Evolutionary conservation across 1,140 invertebrate genomes (phyloP).

Genomic region (Diabrotica undecimpunctata): DNA sequence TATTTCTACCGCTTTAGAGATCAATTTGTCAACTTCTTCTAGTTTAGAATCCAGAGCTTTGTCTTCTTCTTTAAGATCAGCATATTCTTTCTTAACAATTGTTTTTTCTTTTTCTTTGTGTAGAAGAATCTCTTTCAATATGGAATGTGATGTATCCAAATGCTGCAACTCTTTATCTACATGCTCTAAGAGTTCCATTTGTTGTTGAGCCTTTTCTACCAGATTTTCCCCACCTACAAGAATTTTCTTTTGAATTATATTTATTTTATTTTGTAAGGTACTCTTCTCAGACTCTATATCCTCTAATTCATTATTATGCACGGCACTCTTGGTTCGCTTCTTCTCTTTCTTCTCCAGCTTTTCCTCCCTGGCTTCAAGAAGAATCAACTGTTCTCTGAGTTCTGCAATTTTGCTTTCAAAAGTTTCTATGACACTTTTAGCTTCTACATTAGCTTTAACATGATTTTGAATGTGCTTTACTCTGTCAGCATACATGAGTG

Average conservation of each 20-base stretch:
- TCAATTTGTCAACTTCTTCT: constrained; percentile 76
- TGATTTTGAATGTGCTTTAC: constrained; percentile 32
- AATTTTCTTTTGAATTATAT: constrained; percentile 91
- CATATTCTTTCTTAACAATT: constrained; percentile 93
- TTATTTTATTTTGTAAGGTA: constrained; percentile 77
- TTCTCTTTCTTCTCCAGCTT: constrained; percentile 9
- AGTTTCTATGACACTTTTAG: constrained; percentile 27
- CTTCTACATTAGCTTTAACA: constrained; percentile 29
- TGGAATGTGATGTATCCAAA: constrained; percentile 73
- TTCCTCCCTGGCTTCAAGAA: constrained; percentile 24
- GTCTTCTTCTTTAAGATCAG: constrained; percentile 87
- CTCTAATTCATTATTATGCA: constrained; percentile 23
- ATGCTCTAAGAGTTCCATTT: constrained; percentile 78
- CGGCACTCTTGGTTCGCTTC: constrained; percentile 1
- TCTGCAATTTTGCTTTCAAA: constrained; percentile 33
- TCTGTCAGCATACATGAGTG: constrained; percentile 34
- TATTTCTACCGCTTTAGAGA: constrained; percentile 77
- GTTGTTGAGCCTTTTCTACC: constrained; percentile 95
- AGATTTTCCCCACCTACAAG: constrained; percentile 97
- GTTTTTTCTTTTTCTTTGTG: constrained; percentile 88
- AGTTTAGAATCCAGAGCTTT: constrained; percentile 88
- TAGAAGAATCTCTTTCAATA: constrained; percentile 73
- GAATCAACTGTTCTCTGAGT: constrained; percentile 66
- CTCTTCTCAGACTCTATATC: constrained; percentile 69
- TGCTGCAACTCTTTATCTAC: constrained; percentile 84